Evolutionary conservation across 2,113 vertebrate genomes (phyloP), one percentile per base, ranked within the genome.

Genomic region (Noturus placidus): DNA sequence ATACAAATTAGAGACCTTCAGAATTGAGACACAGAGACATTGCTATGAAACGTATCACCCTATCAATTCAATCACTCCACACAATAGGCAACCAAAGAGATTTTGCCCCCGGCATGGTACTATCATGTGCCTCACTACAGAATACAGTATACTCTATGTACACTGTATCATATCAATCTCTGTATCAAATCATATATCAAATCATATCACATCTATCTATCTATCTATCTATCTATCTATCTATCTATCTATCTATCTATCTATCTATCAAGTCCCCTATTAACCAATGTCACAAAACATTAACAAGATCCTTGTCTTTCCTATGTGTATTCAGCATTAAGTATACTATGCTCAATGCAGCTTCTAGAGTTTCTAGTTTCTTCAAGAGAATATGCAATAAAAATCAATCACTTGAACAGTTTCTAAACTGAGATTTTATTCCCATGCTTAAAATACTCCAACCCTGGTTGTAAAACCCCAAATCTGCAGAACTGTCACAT

Each of bases 401-500:
- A 70, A 42, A 85, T 85, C 69, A 85, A 35, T 61, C 70, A 46
- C 3, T 63, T 42, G 56, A 22, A 63, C 54, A 46, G 57, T 27
- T 86, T 78, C 57, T 25, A 63, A 77, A 38, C 25, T n/a, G 54
- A 65, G 59, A 61, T 50, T 65, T 85, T 65, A 78, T 61, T n/a
- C 74, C 56, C 38, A 33, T 25, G 38, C 70, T 77, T 27, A 86
- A 50, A 59, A 50, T 33, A 77, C 46, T 19, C 74, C 15, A 54
- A 54, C 14, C 15, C 35, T 63, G 72, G 25, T 30, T 77, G 22
- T 38, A 46, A 63, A 79, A 78, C 20, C 54, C 74, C 50, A 79
- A 54, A 54, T 79, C 76, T 79, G 76, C 50, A 79, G 50, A 87
- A 30, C 69, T 54, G n/a, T 83, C 65, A 82, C 52, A 82, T 82